Percentiles rank a stretch among this genome's conserved stretches.
These are phyloP conservation scores for Mormyrus iriodes DNA, from an alignment of 2,113 vertebrate genomes.

Conservation along the genomic window DNA sequence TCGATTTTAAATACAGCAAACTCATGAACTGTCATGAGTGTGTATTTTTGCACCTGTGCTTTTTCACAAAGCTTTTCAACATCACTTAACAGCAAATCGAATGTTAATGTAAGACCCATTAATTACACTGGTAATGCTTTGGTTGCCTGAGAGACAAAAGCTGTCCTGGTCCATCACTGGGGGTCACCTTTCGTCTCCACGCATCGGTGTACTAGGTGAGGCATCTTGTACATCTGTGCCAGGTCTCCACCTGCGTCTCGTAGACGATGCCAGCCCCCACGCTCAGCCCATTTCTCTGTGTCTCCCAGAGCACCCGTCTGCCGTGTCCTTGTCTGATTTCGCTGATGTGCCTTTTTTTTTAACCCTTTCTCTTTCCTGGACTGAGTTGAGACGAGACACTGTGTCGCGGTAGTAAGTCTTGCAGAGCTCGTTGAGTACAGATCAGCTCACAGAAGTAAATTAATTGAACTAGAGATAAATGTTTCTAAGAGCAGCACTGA, in stretches of 20 bases:
- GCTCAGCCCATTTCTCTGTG: not conserved
- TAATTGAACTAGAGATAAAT: conserved; percentile 33
- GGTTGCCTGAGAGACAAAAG: not conserved
- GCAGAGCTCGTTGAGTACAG: not conserved
- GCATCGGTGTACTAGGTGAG: not conserved
- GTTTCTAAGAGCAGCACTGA: conserved; percentile 30
- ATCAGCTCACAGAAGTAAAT: conserved; percentile 26
- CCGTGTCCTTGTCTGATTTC: not conserved
- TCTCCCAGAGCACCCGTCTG: not conserved
- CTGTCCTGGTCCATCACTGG: not conserved
- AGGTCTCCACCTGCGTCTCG: not conserved
- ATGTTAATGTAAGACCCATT: not conserved
- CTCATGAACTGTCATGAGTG: not conserved
- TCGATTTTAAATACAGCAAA: not conserved
- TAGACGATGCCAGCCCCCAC: not conserved
- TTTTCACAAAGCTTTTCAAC: not conserved
- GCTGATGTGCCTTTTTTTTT: not conserved
- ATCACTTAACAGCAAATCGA: not conserved
- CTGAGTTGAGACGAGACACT: conserved; percentile 21
- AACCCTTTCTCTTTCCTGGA: not conserved
- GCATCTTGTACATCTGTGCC: not conserved
- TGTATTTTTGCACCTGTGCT: not conserved
- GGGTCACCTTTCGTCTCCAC: not conserved
- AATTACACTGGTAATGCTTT: not conserved
- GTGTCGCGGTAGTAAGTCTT: not conserved